phyloP scores from a whole-genome alignment of 2,113 vertebrate genomes.

The Paradoxurus hermaphroditus region DNA sequence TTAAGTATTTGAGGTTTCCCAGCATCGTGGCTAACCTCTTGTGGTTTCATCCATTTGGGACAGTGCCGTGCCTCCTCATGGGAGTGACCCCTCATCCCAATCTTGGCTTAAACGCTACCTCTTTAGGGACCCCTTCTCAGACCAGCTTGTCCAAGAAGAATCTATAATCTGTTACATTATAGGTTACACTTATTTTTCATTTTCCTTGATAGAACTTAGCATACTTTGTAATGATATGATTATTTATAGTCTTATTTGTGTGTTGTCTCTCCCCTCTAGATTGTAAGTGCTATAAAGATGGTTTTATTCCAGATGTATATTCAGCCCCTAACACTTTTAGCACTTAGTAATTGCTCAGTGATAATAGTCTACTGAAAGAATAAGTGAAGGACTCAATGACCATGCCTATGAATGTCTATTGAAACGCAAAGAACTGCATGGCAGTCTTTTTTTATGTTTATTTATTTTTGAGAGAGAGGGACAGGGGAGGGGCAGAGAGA shows the following conservation, averaged over 20 bases:
- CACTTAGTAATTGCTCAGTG: not conserved
- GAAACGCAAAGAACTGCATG: not conserved
- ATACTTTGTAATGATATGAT: not conserved
- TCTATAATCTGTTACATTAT: accelerated
- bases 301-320: not conserved
- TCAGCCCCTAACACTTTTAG: not conserved
- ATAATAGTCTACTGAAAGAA: not conserved
- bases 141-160: too few relatives aligned
- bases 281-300: not conserved
- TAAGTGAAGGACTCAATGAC: not conserved
- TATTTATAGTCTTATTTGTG: accelerated
- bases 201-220: not conserved
- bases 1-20: not conserved
- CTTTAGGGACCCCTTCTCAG: not conserved
- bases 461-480: too few relatives aligned
- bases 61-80: too few relatives aligned
- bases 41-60: too few relatives aligned
- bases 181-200: not conserved
- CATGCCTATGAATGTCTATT: too few relatives aligned
- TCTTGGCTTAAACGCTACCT: too few relatives aligned
- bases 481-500: too few relatives aligned
- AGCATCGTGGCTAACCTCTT: too few relatives aligned
- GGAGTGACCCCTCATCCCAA: not conserved
- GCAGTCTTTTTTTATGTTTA: not conserved
- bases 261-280: not conserved